These are phyloP conservation scores for Stigmatopora argus DNA, from an alignment of 2,113 vertebrate genomes.

Conservation along the genomic window DNA sequence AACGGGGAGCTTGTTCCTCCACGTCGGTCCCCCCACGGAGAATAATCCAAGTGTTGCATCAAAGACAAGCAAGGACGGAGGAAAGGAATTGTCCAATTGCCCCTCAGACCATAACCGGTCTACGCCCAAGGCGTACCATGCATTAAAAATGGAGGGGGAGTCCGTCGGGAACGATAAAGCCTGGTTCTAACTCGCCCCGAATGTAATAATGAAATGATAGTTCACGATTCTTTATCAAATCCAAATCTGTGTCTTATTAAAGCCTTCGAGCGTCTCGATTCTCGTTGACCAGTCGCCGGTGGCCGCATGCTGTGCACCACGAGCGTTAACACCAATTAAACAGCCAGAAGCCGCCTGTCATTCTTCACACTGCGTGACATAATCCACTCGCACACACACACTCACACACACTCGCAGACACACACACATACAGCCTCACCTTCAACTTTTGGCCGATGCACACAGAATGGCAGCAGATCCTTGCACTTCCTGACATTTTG, in stretches of 20 bases:
- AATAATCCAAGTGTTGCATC: too few relatives aligned
- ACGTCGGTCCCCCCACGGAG: too few relatives aligned
- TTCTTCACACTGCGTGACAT: slow-evolving; percentile 55
- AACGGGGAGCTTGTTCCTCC: too few relatives aligned
- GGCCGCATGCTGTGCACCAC: slow-evolving; percentile 24
- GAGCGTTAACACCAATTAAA: slow-evolving; percentile 68
- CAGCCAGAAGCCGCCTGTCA: slow-evolving; percentile 59
- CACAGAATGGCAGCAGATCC: slow-evolving; percentile 78
- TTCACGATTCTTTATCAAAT: not conserved
- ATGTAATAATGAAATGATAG: too few relatives aligned
- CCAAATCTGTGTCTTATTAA: slow-evolving; percentile 36
- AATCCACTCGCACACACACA: slow-evolving; percentile 79
- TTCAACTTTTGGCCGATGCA: slow-evolving; percentile 76
- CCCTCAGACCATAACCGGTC: too few relatives aligned
- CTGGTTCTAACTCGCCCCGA: too few relatives aligned
- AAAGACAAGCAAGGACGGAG: too few relatives aligned
- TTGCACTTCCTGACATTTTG: slow-evolving; percentile 79
- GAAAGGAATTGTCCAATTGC: too few relatives aligned
- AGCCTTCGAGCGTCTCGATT: slow-evolving; percentile 48
- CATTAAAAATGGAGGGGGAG: too few relatives aligned
- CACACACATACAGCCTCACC: slow-evolving; percentile 75
- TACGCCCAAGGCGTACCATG: too few relatives aligned
- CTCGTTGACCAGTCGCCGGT: slow-evolving; percentile 51
- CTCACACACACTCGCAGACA: slow-evolving; percentile 76
- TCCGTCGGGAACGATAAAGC: too few relatives aligned